Evolutionary conservation across 2,888 invertebrate species (phyloP).

Genomic region (Lasioglossum calceatum): DNA sequence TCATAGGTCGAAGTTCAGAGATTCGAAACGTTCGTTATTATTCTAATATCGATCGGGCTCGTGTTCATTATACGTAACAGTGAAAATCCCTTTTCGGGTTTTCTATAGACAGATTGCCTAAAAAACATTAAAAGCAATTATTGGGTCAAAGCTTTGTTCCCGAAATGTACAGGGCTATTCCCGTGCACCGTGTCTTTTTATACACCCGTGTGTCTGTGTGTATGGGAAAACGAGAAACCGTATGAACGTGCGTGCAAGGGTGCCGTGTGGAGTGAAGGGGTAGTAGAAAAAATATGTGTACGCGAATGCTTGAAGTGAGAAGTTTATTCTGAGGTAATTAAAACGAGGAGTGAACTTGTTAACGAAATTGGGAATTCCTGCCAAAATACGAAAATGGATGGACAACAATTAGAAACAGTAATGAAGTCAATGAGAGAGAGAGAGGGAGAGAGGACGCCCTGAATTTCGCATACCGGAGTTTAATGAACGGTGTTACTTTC

Average conservation of each 20-base stretch:
- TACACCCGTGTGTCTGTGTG: not conserved
- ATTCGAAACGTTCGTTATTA: not conserved
- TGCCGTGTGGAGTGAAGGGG: not conserved
- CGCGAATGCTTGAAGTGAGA: conserved; percentile 28
- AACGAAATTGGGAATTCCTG: conserved; percentile 50
- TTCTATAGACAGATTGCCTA: not conserved
- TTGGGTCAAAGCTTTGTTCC: conserved; percentile 12
- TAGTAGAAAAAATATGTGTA: conserved; percentile 13
- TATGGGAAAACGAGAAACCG: not conserved
- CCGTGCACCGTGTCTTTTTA: conserved; percentile 6
- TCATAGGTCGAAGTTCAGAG: not conserved
- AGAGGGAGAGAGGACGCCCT: not conserved
- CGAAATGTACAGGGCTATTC: conserved; percentile 1
- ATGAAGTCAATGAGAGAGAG: conserved; percentile 43
- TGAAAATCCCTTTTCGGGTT: not conserved
- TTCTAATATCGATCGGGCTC: not conserved
- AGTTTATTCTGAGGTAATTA: conserved; percentile 53
- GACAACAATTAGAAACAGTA: conserved; percentile 53
- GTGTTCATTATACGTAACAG: not conserved
- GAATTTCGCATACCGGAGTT: conserved; percentile 45
- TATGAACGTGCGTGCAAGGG: not conserved
- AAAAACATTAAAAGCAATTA: conserved; percentile 49
- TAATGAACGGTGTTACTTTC: conserved; percentile 38
- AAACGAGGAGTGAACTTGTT: conserved; percentile 47
- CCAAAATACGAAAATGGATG: conserved; percentile 50